Evolutionary conservation across 1,140 invertebrate species (phyloP).

Genomic region (Ridgeia piscesae): DNA sequence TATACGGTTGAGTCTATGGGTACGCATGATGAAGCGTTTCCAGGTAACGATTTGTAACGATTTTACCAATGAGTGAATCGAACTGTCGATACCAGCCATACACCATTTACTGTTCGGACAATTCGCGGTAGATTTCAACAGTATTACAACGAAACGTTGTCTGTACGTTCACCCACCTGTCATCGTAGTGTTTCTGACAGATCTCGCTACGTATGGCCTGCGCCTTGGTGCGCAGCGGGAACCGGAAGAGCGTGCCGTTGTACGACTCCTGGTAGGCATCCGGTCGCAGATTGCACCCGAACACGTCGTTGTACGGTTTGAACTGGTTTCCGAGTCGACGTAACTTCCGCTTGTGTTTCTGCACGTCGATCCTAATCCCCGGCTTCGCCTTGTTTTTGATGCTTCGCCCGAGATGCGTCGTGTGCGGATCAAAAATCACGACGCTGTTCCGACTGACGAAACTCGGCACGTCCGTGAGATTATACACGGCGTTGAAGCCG

Average conservation of each 20-base stretch:
- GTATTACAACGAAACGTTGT: too few species aligned
- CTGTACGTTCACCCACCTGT: slow-evolving; percentile 2
- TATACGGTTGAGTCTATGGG: too few species aligned
- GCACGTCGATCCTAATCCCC: slow-evolving; percentile 45
- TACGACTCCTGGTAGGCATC: slow-evolving; percentile 26
- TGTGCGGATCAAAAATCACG: slow-evolving; percentile 55
- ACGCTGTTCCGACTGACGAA: slow-evolving; percentile 46
- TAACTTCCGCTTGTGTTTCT: slow-evolving; percentile 35
- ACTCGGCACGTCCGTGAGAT: slow-evolving; percentile 52
- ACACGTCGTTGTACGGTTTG: slow-evolving; percentile 45
- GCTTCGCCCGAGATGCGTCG: slow-evolving; percentile 39
- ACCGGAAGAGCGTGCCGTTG: slow-evolving; percentile 49
- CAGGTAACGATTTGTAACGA: background rate
- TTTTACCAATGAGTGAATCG: too few species aligned
- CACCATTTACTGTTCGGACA: too few species aligned
- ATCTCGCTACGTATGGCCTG: slow-evolving; percentile 48
- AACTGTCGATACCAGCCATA: too few species aligned
- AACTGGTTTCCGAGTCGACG: slow-evolving; percentile 40
- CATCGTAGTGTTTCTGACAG: slow-evolving; percentile 37
- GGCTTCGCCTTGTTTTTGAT: slow-evolving; percentile 35
- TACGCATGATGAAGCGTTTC: too few species aligned
- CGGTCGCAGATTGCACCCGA: slow-evolving; percentile 38
- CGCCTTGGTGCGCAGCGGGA: slow-evolving; percentile 40
- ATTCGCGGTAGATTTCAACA: too few species aligned
- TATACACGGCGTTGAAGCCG: slow-evolving; percentile 54